phyloP scores from a whole-genome alignment of 2,888 invertebrate genomes.

The Sympetrum striolatum region DNA sequence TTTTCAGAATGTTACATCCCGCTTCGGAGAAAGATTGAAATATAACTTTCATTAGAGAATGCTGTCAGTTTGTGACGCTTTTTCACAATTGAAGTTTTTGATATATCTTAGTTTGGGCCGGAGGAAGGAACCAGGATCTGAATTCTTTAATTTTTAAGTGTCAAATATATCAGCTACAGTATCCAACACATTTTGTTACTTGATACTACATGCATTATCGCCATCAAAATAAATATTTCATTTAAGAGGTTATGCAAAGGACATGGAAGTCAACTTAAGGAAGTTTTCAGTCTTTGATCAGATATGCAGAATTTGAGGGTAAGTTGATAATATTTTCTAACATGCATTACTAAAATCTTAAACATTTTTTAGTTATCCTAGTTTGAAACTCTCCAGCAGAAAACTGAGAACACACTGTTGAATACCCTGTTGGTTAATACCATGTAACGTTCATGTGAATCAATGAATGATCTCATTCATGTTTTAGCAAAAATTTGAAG shows the following conservation, averaged over 20 bases:
- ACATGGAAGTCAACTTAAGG: constrained; percentile 25
- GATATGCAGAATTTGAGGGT: constrained; percentile 41
- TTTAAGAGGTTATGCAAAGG: constrained; percentile 21
- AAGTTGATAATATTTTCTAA: background rate
- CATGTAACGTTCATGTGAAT: background rate
- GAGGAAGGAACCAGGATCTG: background rate
- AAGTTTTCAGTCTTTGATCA: constrained; percentile 23
- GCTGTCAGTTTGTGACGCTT: background rate
- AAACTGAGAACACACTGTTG: background rate
- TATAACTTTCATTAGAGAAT: background rate
- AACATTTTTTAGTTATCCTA: background rate
- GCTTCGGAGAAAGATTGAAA: background rate
- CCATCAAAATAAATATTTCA: background rate
- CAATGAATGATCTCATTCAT: background rate
- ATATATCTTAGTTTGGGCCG: background rate
- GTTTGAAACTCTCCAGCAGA: background rate
- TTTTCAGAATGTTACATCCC: background rate
- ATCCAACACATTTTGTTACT: background rate
- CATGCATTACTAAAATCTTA: background rate
- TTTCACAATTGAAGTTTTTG: background rate
- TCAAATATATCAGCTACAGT: background rate
- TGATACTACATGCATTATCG: background rate
- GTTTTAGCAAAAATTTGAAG: constrained; percentile 28
- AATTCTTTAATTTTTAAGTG: background rate
- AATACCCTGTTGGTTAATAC: background rate